These are phyloP conservation scores for Hemiprocne comata DNA, from an alignment of 2,113 vertebrate species.

Conservation along the genomic window DNA sequence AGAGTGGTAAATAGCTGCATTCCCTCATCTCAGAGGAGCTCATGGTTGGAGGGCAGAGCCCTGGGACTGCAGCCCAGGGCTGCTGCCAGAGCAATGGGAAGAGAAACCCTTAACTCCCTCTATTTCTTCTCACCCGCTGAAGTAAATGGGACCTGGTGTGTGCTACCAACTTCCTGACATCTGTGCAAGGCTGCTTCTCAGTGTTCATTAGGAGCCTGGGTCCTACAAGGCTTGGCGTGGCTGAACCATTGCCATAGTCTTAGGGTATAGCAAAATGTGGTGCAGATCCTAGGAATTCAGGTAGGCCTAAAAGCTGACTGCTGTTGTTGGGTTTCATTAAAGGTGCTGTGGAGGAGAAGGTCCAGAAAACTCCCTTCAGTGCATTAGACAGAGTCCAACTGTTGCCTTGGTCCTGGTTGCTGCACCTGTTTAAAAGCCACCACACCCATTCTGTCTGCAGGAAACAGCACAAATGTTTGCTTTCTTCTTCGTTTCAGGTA, in stretches of 20 bases:
- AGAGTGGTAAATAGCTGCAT: neutral
- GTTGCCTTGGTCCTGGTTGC: neutral
- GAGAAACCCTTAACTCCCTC: neutral
- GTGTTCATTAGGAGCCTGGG: neutral
- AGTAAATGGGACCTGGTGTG: rapidly evolving
- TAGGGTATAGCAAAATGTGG: neutral
- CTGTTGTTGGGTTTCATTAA: neutral
- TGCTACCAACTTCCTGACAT: neutral
- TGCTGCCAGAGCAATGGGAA: neutral
- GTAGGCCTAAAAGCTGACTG: neutral
- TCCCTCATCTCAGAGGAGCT: neutral
- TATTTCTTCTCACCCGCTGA: neutral
- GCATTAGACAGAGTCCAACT: neutral
- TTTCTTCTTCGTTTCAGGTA: neutral
- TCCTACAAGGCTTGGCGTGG: neutral
- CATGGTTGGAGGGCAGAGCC: neutral
- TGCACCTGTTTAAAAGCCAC: neutral
- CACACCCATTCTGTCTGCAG: neutral
- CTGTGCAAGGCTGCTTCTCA: neutral
- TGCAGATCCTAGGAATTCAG: neutral
- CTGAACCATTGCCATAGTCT: neutral
- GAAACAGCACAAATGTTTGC: rapidly evolving
- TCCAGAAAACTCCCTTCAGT: neutral
- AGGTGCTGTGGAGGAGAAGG: neutral
- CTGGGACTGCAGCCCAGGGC: neutral